These are phyloP conservation scores for Trilocha varians DNA, from an alignment of 2,888 invertebrate species.

Conservation along the genomic window DNA sequence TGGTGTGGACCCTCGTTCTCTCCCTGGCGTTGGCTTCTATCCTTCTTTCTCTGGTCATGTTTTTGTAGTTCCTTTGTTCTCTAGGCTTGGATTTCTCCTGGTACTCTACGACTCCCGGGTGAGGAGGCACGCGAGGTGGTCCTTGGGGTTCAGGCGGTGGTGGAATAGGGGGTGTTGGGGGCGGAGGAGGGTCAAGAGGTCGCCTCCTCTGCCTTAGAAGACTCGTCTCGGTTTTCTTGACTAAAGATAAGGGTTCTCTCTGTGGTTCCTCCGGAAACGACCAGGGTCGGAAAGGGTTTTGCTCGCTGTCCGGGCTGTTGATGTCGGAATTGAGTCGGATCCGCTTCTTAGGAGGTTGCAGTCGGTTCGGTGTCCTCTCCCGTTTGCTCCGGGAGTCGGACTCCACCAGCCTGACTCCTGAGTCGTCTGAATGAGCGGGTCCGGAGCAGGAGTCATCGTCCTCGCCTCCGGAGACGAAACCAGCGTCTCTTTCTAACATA, in stretches of 20 bases:
- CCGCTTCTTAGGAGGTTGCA: conserved; percentile 80
- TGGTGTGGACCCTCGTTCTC: conserved; percentile 93
- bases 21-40: conserved; percentile 97
- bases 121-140: conserved; percentile 67
- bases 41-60: conserved; percentile 93
- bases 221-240: conserved; percentile 59
- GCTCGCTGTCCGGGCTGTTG: conserved; percentile 55
- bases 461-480: conserved; percentile 82
- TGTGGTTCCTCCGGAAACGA: conserved; percentile 73
- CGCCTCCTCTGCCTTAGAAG: conserved; percentile 46
- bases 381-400: conserved; percentile 72
- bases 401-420: conserved; percentile 60
- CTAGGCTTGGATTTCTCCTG: conserved; percentile 45
- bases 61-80: conserved; percentile 92
- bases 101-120: conserved; percentile 61
- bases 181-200: conserved; percentile 43
- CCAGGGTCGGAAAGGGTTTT: conserved; percentile 79
- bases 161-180: conserved; percentile 32
- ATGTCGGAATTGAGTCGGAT: conserved; percentile 69
- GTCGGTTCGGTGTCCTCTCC: conserved; percentile 45
- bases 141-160: conserved; percentile 35
- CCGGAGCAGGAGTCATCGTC: conserved; percentile 76
- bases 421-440: conserved; percentile 68
- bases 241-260: conserved; percentile 77
- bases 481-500: conserved; percentile 76